Base-by-base conservation (phyloP, 1,140 invertebrate species). In the Drosophila guanche region DNA sequence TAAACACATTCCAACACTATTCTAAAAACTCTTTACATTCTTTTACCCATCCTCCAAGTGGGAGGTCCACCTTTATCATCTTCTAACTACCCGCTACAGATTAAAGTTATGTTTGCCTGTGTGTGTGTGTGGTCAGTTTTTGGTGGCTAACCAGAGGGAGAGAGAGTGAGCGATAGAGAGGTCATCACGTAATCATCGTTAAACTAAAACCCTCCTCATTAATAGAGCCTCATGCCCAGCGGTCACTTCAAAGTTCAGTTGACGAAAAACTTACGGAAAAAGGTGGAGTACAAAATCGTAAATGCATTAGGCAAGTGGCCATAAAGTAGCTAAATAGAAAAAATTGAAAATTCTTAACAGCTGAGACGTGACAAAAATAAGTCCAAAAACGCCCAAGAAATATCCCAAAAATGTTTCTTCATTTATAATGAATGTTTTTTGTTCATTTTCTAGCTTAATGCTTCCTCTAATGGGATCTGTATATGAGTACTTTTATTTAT, bases 361-460 rank as follows among this genome's bases (percentile, higher is more conserved):
- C 51, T 0, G 10, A 37, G 48, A 88, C 77, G 77, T 88, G 81
- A 86, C 81, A 81, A 75, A 86, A 81, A 78, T 81, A 72, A 43
- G 45, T 41, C 67, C 42, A 43, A 52, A 46, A 41, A 51, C 14
- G n/a, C 65, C 42, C 48, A 67, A 54, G 41, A 16, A 48, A 52
- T 42, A 14, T 25, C 12, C 14, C n/a, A 33, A 14, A 16, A 27
- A 52, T 20, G 37, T 53, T 47, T n/a, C 43, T 55, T 16, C 5
- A 40, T 10, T 12, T 5, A 62, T 69, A 79, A 70, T 58, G 37
- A 63, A 55, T 42, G 50, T 68, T 67, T 8, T 3, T 33, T 3
- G 10, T 37, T 37, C 8, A 59, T 58, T 79, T 65, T 79, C 55
- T 51, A 54, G 63, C 55, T 55, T 69, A 79, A 70, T 79, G 71